These are phyloP conservation scores for Microctonus brassicae DNA, from an alignment of 2,888 invertebrate species.

Conservation along the genomic window DNA sequence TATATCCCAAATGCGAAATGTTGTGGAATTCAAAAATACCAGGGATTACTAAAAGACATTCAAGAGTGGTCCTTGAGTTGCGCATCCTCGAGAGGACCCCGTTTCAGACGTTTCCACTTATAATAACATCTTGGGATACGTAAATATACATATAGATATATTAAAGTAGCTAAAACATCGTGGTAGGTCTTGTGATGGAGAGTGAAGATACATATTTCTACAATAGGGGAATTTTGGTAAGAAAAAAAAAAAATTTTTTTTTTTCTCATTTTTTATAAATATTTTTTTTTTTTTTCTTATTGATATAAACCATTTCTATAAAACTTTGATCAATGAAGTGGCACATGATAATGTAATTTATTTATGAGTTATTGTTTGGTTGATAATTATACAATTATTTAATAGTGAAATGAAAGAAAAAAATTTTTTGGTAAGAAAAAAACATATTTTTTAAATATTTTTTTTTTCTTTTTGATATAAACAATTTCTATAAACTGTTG, in stretches of 20 bases:
- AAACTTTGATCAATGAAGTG: no score
- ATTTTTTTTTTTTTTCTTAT: neutral
- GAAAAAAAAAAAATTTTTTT: neutral
- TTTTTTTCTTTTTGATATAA: no score
- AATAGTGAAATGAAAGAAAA: no score
- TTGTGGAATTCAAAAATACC: conserved; percentile 21
- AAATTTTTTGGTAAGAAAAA: no score
- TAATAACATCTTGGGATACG: conserved; percentile 64
- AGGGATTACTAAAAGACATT: conserved; percentile 17
- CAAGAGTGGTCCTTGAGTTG: conserved; percentile 23
- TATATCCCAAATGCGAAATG: neutral
- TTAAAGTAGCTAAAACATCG: conserved; percentile 56
- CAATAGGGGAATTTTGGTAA: neutral
- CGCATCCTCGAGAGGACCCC: conserved; percentile 30
- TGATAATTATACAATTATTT: no score
- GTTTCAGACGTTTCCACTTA: conserved; percentile 58
- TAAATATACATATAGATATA: conserved; percentile 54
- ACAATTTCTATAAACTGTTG: no score
- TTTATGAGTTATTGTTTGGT: no score
- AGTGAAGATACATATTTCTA: neutral
- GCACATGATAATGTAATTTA: no score
- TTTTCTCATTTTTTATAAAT: no score
- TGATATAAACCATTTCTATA: no score
- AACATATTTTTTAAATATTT: no score
- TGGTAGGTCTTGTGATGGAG: conserved; percentile 58